Evolutionary conservation across 2,797 vertebrate species (phyloP), one percentile per base, ranked within the genome.

Genomic region (Neosilurus hyrtlii): DNA sequence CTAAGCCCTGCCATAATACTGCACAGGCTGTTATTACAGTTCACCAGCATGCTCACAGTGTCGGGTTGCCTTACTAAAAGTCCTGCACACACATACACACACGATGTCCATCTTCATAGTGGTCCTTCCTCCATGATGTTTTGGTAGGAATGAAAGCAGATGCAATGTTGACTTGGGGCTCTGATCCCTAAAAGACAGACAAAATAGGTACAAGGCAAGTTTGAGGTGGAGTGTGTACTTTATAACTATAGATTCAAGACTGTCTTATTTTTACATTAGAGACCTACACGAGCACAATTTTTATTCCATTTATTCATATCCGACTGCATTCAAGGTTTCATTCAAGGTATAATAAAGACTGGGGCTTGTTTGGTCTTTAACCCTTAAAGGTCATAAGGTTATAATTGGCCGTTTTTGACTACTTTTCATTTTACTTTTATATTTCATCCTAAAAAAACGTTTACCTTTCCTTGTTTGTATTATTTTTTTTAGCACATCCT

Each of bases 11-110:
- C 75, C 86, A 37, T 89, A 93, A 93, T 91, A 93, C 92, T 92
- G 92, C 84, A 85, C 83, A 89, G 89, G 91, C 88, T 86, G 79
- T 89, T 90, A 89, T 89, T 89, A 90, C 85, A 59, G 84, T 81
- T 88, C 85, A 83, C 81, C 61, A 62, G 24, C 22, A 67, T 84
- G 37, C 80, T 62, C 52, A 70, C 37, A 59, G 66, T 80, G 78
- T 83, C 65, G 10, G 22, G 54, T 79, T 83, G 82, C 65, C 75
- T 78, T 49, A 71, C 62, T 67, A 79, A 70, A 85, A 85, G 79
- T 65, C 63, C 22, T 12, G 80, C 70, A 81, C 51, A 83, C 35
- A 77, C 73, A 67, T 26, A 57, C 49, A 52, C 71, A 10, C 52
- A 30, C 18, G 26, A 68, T 35, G 66, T 67, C 49, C 75, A 66